A percentile compares a stretch with the other conserved stretches of the same genome.
phyloP scores from a whole-genome alignment of 1,140 invertebrate genomes.

The Laodelphax striatellus region DNA sequence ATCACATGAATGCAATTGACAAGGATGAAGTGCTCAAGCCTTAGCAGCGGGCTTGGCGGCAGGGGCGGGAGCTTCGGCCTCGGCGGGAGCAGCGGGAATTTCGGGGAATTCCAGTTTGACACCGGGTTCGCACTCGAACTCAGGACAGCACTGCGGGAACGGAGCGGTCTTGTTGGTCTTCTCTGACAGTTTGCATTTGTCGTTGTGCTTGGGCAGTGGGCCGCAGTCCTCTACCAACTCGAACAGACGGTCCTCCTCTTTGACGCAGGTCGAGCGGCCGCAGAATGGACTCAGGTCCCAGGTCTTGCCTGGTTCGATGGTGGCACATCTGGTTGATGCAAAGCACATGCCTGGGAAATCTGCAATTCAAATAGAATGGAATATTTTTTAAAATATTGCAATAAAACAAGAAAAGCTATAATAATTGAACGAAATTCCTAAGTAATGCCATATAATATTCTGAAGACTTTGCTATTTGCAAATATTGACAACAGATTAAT shows the following conservation, averaged over 20 bases:
- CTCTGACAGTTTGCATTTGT: constrained; percentile 73
- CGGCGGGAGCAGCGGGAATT: constrained; percentile 50
- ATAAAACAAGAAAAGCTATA: too few species aligned
- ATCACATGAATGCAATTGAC: not conserved
- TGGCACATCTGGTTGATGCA: constrained; percentile 76
- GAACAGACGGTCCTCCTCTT: constrained; percentile 57
- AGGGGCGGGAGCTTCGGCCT: constrained; percentile 30
- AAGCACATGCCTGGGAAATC: constrained; percentile 84
- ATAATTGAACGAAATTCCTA: too few species aligned
- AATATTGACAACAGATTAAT: too few species aligned
- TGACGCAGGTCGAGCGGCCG: constrained; percentile 71
- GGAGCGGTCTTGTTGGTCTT: constrained; percentile 78
- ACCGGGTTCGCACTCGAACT: constrained; percentile 72
- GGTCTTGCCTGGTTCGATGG: constrained; percentile 65
- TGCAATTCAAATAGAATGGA: constrained; percentile 31
- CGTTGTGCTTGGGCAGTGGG: constrained; percentile 68
- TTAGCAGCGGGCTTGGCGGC: constrained; percentile 1
- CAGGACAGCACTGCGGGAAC: constrained; percentile 75
- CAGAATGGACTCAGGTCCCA: constrained; percentile 82
- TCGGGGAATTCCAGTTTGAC: constrained; percentile 75
- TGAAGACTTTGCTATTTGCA: too few species aligned
- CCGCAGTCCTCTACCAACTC: constrained; percentile 82
- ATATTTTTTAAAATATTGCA: too few species aligned
- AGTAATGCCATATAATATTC: too few species aligned
- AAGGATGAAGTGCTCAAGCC: not conserved